Percentiles rank a stretch among this genome's conserved stretches.
These are phyloP conservation scores for Kryptolebias ocellatus DNA, from an alignment of 2,797 vertebrate genomes.

Conservation along the genomic window DNA sequence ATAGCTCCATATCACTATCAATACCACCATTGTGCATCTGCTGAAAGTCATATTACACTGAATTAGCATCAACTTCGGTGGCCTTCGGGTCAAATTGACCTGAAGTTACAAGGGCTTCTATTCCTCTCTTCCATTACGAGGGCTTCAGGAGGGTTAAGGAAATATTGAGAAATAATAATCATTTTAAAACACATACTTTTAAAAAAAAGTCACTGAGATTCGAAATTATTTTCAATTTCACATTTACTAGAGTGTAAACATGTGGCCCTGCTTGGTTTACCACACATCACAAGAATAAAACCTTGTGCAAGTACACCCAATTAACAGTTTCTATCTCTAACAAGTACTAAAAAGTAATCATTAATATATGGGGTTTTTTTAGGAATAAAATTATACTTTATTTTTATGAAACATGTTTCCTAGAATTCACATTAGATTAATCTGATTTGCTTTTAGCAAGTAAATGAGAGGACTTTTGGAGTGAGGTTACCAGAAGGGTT, in stretches of 20 bases:
- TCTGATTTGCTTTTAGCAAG: not conserved
- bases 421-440: not conserved
- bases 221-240: not conserved
- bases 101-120: no score
- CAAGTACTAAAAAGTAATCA: not conserved
- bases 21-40: not conserved
- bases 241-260: not conserved
- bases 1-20: not conserved
- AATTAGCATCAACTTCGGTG: not conserved
- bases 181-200: not conserved
- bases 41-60: no score
- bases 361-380: not conserved
- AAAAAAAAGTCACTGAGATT: not conserved
- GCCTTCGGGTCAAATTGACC: no score
- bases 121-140: no score
- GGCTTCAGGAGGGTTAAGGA: no score
- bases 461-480: constrained; percentile 1
- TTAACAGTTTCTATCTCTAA: not conserved
- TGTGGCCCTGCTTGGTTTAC: not conserved
- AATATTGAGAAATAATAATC: no score
- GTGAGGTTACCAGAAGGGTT: not conserved
- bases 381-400: not conserved
- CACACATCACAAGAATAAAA: not conserved
- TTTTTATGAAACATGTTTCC: not conserved
- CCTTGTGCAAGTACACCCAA: not conserved